Base-by-base conservation (phyloP, 2,888 invertebrate genomes). In the Molanna angustata region DNA sequence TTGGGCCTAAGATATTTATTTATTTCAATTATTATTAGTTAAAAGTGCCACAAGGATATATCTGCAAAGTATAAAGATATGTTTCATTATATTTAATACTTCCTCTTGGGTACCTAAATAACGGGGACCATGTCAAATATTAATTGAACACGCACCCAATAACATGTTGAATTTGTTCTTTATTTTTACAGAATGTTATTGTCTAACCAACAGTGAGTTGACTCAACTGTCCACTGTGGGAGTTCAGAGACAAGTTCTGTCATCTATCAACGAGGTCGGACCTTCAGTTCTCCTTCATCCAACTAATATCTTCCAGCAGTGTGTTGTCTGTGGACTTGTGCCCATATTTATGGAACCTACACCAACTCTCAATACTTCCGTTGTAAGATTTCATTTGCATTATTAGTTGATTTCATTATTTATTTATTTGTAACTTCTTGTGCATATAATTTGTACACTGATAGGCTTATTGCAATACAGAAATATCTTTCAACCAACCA, bases 261-360 rank as follows among this genome's bases (percentile, higher is more conserved):
- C 74, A 31, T 77, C 81, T 3, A 70, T 88, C 35, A 76, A 79
- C 51, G 69, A 71, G 6, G 71, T 74, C 1, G 86, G 85, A 0
- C 83, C 86, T 1, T 71, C 80, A 0, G 77, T 80, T 49, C 65
- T 88, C 19, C 67, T 84, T 17, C 76, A 80, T 59, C 87, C 87
- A 0, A 68, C 73, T 4, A 74, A 80, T 21, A 67, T 81, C 41
- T 84, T 80, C 67, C 71, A 74, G 45, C 78, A 80, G 4, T 81
- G 82, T 57, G 63, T 79, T 1, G 64, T 72, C 0, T 76, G 81
- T 3, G 86, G 86, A 0, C 69, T 86, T 31, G 68, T 78, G 17
- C 85, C 86, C 0, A 66, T 80, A 11, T 82, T 79, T 61, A 62
- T 70, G 1, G 80, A 82, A 17, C 58, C 56, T 3, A 61, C 61